These are phyloP conservation scores for Tachuris rubrigastra DNA, from an alignment of 2,113 vertebrate genomes.

Conservation along the genomic window DNA sequence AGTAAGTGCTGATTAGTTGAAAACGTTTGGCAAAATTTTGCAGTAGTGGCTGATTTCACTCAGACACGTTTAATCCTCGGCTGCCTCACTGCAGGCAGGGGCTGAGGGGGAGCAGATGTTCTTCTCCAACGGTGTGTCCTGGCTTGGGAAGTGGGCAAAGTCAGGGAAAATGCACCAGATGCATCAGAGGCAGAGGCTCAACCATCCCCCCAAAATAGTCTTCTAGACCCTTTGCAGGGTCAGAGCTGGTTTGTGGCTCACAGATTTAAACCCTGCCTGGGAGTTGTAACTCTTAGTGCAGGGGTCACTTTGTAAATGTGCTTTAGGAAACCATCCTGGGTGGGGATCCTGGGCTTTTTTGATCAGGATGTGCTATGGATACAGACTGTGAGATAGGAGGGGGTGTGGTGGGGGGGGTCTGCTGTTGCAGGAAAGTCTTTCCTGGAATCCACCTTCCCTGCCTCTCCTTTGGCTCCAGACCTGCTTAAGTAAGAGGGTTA, in stretches of 20 bases:
- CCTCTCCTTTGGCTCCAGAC: not conserved
- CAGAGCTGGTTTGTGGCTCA: not conserved
- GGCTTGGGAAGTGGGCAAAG: not conserved
- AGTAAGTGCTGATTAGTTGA: not conserved
- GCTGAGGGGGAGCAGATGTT: not conserved
- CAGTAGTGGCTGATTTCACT: not conserved
- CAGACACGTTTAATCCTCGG: not conserved
- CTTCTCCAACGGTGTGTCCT: not conserved
- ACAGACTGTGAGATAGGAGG: accelerated
- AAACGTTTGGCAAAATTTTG: not conserved
- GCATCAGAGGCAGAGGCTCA: not conserved
- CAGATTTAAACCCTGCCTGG: not conserved
- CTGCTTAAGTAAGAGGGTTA: not conserved
- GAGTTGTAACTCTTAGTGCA: not conserved
- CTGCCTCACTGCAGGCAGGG: not conserved
- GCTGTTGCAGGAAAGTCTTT: not conserved
- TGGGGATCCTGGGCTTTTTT: not conserved
- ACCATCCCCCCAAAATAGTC: not conserved
- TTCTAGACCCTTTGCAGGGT: not conserved
- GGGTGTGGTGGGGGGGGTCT: not conserved
- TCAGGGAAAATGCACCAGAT: not conserved
- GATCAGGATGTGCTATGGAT: not conserved
- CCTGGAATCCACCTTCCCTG: not conserved
- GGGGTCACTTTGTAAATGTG: not conserved
- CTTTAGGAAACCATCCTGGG: not conserved